Conservation (phyloP, 2,113 vertebrate genomes). For the Chelonoidis abingdonii region DNA sequence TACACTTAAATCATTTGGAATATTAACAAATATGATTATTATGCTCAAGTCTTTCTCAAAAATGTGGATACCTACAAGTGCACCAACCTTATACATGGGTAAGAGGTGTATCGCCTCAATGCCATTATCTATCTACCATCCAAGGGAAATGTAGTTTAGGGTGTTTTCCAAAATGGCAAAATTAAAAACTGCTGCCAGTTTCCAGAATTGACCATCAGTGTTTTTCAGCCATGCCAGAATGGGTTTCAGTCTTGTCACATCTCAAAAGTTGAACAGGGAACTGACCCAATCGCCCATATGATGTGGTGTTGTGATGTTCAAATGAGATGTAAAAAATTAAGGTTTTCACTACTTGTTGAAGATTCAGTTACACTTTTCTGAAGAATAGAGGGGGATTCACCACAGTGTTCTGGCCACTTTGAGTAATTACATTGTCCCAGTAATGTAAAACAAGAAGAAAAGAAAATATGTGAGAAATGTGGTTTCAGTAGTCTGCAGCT, state of each 20-base stretch:
- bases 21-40: neutral
- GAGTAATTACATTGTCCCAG: neutral
- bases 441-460: neutral
- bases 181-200: accelerated
- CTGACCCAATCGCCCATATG: neutral
- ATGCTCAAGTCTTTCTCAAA: neutral
- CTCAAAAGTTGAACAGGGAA: neutral
- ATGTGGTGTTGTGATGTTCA: neutral
- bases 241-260: accelerated
- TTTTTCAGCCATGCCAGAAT: neutral
- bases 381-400: neutral
- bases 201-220: neutral
- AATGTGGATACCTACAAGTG: neutral
- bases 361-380: neutral
- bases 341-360: neutral
- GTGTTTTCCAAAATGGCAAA: neutral
- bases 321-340: neutral
- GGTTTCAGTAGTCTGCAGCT: neutral
- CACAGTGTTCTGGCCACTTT: neutral
- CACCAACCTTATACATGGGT: accelerated
- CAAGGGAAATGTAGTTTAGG: neutral
- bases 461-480: neutral
- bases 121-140: neutral
- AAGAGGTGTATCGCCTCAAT: neutral
- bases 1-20: neutral